Percentiles rank a stretch among this genome's conserved stretches.
phyloP scores from a whole-genome alignment of 1,140 invertebrate species.

The Philopotamus ludificatus region DNA sequence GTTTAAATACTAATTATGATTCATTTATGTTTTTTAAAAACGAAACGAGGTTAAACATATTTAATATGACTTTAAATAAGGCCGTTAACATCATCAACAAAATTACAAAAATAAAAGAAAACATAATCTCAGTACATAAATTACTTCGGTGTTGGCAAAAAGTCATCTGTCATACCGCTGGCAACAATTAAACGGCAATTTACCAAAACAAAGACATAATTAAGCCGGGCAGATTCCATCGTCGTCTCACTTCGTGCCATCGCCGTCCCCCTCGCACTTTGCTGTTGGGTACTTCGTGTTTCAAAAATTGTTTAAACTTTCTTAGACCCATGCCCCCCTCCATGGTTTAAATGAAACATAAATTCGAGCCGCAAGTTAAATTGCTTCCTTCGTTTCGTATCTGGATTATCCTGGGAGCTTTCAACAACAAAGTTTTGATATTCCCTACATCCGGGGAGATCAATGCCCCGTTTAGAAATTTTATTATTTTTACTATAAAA shows the following conservation, averaged over 20 bases:
- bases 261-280: neutral
- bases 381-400: neutral
- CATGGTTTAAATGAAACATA: conserved; percentile 8
- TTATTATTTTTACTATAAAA: no score
- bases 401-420: neutral
- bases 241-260: neutral
- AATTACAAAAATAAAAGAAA: no score
- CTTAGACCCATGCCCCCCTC: neutral
- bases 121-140: no score
- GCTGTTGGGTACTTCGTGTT: neutral
- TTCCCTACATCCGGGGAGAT: no score
- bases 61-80: no score
- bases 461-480: no score
- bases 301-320: conserved; percentile 19
- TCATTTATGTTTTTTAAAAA: no score
- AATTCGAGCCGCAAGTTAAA: conserved; percentile 13
- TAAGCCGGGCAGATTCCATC: neutral
- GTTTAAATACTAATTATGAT: no score
- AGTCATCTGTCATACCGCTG: conserved; percentile 2
- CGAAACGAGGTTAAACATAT: no score
- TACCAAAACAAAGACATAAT: conserved; percentile 17
- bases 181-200: conserved; percentile 15
- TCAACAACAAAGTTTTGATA: neutral
- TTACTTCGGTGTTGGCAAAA: no score
- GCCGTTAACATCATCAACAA: no score